Evolutionary conservation across 2,888 invertebrate species (phyloP).

Genomic region (Drosophila mulleri): DNA sequence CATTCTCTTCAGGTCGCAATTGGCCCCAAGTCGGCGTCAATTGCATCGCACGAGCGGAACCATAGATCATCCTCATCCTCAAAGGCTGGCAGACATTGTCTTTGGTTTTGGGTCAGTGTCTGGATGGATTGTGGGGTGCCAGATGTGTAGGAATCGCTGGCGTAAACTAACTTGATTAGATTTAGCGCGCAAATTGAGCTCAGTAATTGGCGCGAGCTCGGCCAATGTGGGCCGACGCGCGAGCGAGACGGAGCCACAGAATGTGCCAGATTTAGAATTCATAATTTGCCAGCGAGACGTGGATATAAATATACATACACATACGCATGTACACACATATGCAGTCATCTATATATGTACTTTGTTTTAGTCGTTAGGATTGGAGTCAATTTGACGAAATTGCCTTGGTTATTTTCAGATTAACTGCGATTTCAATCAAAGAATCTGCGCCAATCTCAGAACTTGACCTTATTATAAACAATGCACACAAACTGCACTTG

Average conservation of each 20-base stretch:
- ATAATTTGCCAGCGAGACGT: slow-evolving; percentile 42
- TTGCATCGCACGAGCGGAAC: slow-evolving; percentile 26
- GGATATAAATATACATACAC: background rate
- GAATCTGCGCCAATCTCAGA: slow-evolving; percentile 22
- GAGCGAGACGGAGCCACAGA: slow-evolving; percentile 7
- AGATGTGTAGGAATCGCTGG: slow-evolving; percentile 48
- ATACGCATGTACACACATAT: background rate
- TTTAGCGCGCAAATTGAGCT: slow-evolving; percentile 69
- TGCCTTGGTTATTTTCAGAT: slow-evolving; percentile 1
- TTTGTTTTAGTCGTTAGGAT: slow-evolving; percentile 30
- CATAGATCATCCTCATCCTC: slow-evolving; percentile 42
- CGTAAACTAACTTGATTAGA: slow-evolving; percentile 79
- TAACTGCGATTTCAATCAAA: slow-evolving; percentile 22
- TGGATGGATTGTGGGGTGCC: slow-evolving; percentile 40
- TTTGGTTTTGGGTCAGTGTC: slow-evolving; percentile 27
- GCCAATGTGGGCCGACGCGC: slow-evolving; percentile 24
- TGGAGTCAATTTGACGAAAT: slow-evolving; percentile 31
- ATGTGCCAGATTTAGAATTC: slow-evolving; percentile 42
- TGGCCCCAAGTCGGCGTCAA: slow-evolving; percentile 35
- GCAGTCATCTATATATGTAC: background rate
- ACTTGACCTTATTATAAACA: background rate
- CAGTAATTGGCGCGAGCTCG: slow-evolving; percentile 29
- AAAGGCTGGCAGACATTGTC: slow-evolving; percentile 47
- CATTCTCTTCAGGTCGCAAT: slow-evolving; percentile 22
- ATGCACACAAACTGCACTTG: background rate